phyloP scores from a whole-genome alignment of 1,140 invertebrate species.

The Eciton burchellii region DNA sequence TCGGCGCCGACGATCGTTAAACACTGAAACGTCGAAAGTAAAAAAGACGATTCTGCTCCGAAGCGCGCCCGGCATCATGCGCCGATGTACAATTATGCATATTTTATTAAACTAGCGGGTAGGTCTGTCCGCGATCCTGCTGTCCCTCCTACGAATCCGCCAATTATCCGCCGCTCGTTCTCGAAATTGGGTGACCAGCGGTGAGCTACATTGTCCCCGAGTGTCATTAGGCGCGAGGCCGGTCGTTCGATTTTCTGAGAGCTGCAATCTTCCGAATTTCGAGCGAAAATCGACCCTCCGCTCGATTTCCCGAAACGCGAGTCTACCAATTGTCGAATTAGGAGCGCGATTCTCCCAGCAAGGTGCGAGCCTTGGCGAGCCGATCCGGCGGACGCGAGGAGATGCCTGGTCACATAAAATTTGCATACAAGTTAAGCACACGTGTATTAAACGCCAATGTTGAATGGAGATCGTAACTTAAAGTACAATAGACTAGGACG shows the following conservation, averaged over 20 bases:
- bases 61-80: conserved; percentile 32
- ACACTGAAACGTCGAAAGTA: conserved; percentile 34
- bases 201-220: conserved; percentile 24
- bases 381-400: neutral
- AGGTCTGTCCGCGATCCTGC: neutral
- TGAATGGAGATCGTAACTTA: conserved; percentile 9
- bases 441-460: neutral
- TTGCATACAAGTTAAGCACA: too few relatives aligned
- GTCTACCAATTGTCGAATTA: conserved; percentile 9
- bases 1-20: conserved; percentile 48
- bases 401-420: neutral
- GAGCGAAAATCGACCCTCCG: neutral
- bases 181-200: conserved; percentile 38
- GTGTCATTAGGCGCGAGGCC: conserved; percentile 12
- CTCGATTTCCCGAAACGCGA: neutral
- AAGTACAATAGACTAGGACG: neutral
- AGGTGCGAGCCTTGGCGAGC: neutral
- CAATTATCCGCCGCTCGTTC: conserved; percentile 28
- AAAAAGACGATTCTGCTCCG: conserved; percentile 20
- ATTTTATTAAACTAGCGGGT: conserved; percentile 46
- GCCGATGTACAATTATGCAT: conserved; percentile 23
- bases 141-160: conserved; percentile 2
- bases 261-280: conserved; percentile 9
- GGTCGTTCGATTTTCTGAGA: neutral
- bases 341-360: too few relatives aligned